Evolutionary conservation across 1,140 invertebrate genomes (phyloP).

Genomic region (Alviniconcha marisindica): DNA sequence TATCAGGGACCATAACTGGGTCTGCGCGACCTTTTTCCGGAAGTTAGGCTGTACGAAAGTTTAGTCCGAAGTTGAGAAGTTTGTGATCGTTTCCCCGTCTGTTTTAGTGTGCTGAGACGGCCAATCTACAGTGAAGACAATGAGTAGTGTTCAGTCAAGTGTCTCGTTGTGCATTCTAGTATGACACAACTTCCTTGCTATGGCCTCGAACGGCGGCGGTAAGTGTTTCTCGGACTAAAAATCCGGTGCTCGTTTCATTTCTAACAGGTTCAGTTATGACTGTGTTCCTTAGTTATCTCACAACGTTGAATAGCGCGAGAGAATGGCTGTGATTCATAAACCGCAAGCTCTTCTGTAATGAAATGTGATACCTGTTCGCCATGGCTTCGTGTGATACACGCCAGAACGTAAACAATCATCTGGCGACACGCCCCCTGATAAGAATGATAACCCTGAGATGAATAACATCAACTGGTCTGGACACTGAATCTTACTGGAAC

Average conservation of each 20-base stretch:
- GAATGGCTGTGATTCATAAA: not conserved
- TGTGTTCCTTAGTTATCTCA: no score
- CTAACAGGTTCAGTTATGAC: no score
- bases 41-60: slow-evolving; percentile 19
- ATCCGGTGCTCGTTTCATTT: not conserved
- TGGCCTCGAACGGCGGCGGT: slow-evolving; percentile 29
- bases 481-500: no score
- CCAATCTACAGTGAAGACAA: not conserved
- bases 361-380: no score
- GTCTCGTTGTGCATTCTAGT: not conserved
- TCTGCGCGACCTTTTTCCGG: slow-evolving; percentile 22
- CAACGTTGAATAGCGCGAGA: not conserved
- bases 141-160: not conserved
- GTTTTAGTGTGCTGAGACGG: not conserved
- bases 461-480: no score
- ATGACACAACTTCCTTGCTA: not conserved
- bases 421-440: not conserved
- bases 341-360: not conserved
- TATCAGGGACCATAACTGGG: slow-evolving; percentile 1
- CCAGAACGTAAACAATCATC: no score
- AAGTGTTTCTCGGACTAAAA: not conserved
- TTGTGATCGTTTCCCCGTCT: not conserved
- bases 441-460: no score
- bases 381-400: no score
- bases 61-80: not conserved